phyloP scores from a whole-genome alignment of 2,888 invertebrate genomes.

The Cataglyphis livida region DNA sequence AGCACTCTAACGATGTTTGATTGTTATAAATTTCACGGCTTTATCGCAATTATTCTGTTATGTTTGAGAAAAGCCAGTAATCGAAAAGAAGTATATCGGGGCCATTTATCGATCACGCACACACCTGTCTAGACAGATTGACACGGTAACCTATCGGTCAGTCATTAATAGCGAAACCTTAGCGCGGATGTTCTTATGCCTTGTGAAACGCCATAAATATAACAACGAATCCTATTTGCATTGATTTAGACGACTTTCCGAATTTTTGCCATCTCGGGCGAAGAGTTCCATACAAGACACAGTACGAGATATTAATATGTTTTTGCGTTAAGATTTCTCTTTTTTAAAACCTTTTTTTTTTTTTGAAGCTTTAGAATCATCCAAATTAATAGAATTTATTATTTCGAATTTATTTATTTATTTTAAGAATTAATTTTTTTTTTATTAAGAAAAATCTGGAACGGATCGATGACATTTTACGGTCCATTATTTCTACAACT shows the following conservation, averaged over 20 bases:
- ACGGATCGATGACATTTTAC: neutral
- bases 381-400: slow-evolving; percentile 44
- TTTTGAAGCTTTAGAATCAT: slow-evolving; percentile 66
- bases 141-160: slow-evolving; percentile 82
- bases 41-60: slow-evolving; percentile 9
- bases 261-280: slow-evolving; percentile 73
- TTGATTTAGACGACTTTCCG: slow-evolving; percentile 52
- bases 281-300: slow-evolving; percentile 68
- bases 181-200: slow-evolving; percentile 65
- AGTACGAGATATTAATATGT: neutral
- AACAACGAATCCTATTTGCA: slow-evolving; percentile 74
- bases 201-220: slow-evolving; percentile 68
- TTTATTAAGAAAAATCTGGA: neutral
- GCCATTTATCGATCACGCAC: slow-evolving; percentile 68
- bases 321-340: slow-evolving; percentile 69
- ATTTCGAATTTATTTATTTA: slow-evolving; percentile 59
- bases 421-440: no score
- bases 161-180: slow-evolving; percentile 82
- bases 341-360: slow-evolving; percentile 63
- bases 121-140: slow-evolving; percentile 78
- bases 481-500: neutral
- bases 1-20: neutral
- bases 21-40: slow-evolving; percentile 14
- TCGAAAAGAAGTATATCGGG: slow-evolving; percentile 43
- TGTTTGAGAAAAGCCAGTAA: slow-evolving; percentile 50